phyloP scores from a whole-genome alignment of 2,113 vertebrate genomes.

The Rafetus swinhoei region DNA sequence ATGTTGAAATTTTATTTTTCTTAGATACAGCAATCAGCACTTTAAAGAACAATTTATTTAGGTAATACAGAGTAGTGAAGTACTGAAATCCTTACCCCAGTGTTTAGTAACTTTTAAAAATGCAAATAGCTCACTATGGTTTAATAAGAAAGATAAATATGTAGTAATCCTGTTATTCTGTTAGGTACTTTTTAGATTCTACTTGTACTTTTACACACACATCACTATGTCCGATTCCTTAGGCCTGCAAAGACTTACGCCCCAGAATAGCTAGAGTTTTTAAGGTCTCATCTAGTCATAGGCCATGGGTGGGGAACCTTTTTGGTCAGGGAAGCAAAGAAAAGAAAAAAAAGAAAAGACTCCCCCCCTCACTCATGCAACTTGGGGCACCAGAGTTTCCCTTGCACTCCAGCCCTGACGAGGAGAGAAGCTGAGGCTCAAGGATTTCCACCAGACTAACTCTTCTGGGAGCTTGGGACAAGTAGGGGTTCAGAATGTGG shows the following conservation, averaged over 20 bases:
- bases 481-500: too few relatives aligned
- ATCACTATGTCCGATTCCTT: neutral
- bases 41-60: neutral
- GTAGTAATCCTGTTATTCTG: neutral
- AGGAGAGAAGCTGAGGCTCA: too few relatives aligned
- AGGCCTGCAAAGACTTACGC: neutral
- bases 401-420: too few relatives aligned
- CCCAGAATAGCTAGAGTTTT: neutral
- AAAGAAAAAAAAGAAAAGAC: too few relatives aligned
- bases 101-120: neutral
- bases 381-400: too few relatives aligned
- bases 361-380: too few relatives aligned
- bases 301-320: neutral
- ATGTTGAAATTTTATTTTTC: neutral
- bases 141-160: neutral
- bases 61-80: neutral
- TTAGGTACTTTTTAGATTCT: neutral
- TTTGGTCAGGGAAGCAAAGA: too few relatives aligned
- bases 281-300: neutral
- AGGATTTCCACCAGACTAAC: too few relatives aligned
- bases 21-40: neutral
- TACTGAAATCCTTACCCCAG: neutral
- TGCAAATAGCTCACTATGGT: neutral
- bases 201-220: neutral
- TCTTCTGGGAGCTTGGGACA: too few relatives aligned